phyloP scores from a whole-genome alignment of 2,113 vertebrate species.

The Bathybates hornii region DNA sequence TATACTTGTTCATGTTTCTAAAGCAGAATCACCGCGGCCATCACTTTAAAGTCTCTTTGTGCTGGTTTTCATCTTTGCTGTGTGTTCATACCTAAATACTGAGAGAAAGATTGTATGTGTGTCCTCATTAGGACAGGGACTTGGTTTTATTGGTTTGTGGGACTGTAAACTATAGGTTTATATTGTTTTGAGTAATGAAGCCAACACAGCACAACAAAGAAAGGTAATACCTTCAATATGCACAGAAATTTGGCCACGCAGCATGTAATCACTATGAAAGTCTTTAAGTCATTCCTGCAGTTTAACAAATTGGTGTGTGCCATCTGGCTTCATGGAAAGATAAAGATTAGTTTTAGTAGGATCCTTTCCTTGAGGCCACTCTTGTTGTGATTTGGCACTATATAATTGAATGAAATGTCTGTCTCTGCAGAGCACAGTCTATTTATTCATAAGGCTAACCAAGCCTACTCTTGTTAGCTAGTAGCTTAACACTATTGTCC shows the following conservation, averaged over 20 bases:
- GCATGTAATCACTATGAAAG: not conserved
- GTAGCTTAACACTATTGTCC: not conserved
- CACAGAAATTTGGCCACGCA: not conserved
- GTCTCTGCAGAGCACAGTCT: not conserved
- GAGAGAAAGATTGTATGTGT: not conserved
- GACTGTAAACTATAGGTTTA: not conserved
- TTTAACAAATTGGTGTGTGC: not conserved
- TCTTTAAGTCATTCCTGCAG: not conserved
- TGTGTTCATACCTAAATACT: not conserved
- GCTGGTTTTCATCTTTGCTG: not conserved
- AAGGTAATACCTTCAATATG: not conserved
- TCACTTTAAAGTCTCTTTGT: not conserved
- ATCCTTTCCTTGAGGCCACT: not conserved
- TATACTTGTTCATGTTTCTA: not conserved
- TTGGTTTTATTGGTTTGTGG: not conserved
- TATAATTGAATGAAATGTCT: not conserved
- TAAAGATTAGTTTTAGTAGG: not conserved
- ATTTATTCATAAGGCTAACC: not conserved
- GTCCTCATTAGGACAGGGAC: not conserved
- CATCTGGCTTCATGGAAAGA: not conserved
- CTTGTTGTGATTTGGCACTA: not conserved
- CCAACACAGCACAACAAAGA: not conserved
- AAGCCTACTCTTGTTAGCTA: not conserved
- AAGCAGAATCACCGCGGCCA: not conserved
- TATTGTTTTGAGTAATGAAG: not conserved